Percentiles rank a stretch among this genome's conserved stretches.
These are phyloP conservation scores for Phalanger gymnotis DNA, from an alignment of 2,797 vertebrate genomes.

Conservation along the genomic window DNA sequence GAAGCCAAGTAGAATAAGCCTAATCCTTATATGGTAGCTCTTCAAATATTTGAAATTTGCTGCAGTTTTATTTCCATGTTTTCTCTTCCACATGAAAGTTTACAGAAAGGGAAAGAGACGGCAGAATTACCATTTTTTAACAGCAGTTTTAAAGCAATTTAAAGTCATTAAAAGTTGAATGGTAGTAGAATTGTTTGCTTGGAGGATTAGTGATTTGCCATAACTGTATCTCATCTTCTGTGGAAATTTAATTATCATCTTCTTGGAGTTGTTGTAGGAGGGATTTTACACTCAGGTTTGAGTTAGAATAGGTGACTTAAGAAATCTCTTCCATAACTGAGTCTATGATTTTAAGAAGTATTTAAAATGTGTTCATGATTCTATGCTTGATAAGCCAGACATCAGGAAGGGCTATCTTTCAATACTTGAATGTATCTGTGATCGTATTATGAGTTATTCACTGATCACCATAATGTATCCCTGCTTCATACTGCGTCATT, in stretches of 20 bases:
- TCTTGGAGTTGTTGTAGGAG: neutral
- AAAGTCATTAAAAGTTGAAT: neutral
- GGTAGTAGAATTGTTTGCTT: neutral
- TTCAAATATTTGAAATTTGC: neutral
- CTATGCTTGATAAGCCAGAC: neutral
- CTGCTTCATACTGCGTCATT: neutral
- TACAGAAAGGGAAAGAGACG: neutral
- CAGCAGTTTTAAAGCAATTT: slow-evolving; percentile 49
- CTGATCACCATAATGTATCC: neutral
- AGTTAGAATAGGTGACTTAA: neutral
- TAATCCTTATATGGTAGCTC: neutral
- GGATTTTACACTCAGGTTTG: neutral
- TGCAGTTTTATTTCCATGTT: neutral
- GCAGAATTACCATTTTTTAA: neutral
- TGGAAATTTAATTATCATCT: neutral
- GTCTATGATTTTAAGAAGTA: neutral
- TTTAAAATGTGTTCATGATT: neutral
- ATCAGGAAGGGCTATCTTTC: neutral
- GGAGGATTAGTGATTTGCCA: neutral
- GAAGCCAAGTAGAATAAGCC: neutral
- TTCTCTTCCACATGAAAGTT: neutral
- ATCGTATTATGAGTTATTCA: neutral
- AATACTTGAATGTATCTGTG: neutral
- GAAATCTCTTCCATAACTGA: neutral
- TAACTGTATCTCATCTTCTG: neutral